Conservation (phyloP, 1,140 invertebrate genomes). For the Dreissena rostriformis region DNA sequence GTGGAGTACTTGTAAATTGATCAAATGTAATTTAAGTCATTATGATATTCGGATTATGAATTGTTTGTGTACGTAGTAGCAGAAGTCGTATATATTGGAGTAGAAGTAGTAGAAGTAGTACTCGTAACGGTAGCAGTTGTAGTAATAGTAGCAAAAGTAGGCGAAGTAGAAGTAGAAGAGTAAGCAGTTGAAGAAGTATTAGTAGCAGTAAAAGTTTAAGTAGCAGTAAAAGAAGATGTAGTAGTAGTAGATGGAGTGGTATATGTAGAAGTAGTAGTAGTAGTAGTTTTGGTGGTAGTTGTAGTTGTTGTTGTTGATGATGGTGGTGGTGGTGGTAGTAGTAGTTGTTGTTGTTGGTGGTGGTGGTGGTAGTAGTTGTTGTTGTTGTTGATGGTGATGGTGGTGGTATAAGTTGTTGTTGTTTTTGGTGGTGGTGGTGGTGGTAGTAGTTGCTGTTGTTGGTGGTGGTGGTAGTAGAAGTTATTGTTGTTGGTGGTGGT, state of each 20-base stretch:
- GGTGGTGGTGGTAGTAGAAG: background rate
- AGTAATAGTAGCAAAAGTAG: background rate
- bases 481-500: too few relatives aligned
- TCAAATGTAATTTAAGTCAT: too few relatives aligned
- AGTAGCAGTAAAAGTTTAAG: background rate
- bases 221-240: background rate
- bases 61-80: background rate
- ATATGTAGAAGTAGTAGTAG: background rate
- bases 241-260: background rate
- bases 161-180: background rate
- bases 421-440: background rate
- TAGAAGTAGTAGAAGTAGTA: constrained; percentile 5
- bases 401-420: background rate
- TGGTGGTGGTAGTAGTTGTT: background rate
- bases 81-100: background rate
- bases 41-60: too few relatives aligned
- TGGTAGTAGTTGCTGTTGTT: background rate
- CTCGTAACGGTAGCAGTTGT: background rate
- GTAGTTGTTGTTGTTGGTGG: too few relatives aligned
- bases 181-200: background rate
- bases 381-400: background rate
- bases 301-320: background rate
- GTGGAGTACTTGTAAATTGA: too few relatives aligned
- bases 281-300: too few relatives aligned
- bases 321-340: background rate